Evolutionary conservation across 2,113 vertebrate genomes (phyloP).

Genomic region (Rhea pennata): DNA sequence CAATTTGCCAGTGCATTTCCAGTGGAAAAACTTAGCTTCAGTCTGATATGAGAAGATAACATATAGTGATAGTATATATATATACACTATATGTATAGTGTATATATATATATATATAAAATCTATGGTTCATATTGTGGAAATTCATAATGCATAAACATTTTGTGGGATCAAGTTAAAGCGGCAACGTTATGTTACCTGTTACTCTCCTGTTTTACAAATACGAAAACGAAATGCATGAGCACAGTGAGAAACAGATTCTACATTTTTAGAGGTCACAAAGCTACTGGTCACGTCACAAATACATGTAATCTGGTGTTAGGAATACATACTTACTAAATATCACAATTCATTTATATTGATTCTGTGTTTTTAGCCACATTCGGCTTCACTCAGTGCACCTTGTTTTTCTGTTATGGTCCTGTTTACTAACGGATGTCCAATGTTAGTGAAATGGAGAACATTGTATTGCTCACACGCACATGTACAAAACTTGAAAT

Average conservation of each 20-base stretch:
- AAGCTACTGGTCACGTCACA: not conserved
- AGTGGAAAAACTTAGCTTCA: not conserved
- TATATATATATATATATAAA: not conserved
- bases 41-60: not conserved
- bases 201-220: not conserved
- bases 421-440: not conserved
- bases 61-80: not conserved
- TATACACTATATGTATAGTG: too few relatives aligned
- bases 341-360: not conserved
- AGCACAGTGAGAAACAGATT: not conserved
- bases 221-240: not conserved
- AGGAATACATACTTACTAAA: not conserved
- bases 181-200: not conserved
- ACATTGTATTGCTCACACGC: not conserved
- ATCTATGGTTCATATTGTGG: not conserved
- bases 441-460: not conserved
- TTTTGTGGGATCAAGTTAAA: not conserved
- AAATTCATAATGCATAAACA: not conserved
- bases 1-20: not conserved
- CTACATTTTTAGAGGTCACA: not conserved
- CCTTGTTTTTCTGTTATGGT: not conserved
- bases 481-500: not conserved
- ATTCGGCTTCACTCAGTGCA: not conserved
- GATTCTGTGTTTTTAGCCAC: not conserved
- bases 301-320: not conserved